phyloP scores from a whole-genome alignment of 2,113 vertebrate genomes.

The Oryzias celebensis region DNA sequence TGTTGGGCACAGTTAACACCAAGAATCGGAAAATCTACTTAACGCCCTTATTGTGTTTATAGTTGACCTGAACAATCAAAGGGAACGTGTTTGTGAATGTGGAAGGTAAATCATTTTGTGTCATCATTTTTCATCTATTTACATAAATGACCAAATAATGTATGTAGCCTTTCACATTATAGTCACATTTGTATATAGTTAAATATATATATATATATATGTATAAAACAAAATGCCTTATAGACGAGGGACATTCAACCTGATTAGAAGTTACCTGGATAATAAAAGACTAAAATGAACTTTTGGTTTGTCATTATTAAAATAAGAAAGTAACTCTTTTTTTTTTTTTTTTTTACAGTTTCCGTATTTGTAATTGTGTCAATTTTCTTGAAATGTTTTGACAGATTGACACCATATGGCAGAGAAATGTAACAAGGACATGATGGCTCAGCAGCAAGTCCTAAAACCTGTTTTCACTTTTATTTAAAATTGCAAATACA shows the following conservation, averaged over 20 bases:
- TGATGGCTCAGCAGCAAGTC: too few relatives aligned
- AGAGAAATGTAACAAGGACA: too few relatives aligned
- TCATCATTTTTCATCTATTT: slow-evolving; percentile 69
- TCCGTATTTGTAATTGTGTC: background rate
- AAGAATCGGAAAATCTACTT: slow-evolving; percentile 40
- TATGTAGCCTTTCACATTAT: slow-evolving; percentile 77
- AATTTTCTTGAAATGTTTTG: background rate
- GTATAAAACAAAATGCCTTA: slow-evolving; percentile 76
- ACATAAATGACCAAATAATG: slow-evolving; percentile 81
- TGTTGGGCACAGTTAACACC: slow-evolving; percentile 30
- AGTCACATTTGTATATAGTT: slow-evolving; percentile 72
- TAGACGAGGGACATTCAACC: slow-evolving; percentile 76
- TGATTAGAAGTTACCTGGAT: slow-evolving; percentile 75
- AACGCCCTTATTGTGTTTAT: slow-evolving; percentile 50
- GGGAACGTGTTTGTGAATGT: slow-evolving; percentile 50
- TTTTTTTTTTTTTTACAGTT: background rate
- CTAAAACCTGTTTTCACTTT: too few relatives aligned
- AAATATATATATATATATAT: slow-evolving; percentile 45
- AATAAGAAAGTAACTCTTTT: background rate
- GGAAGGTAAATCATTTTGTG: slow-evolving; percentile 61
- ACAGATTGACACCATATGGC: background rate
- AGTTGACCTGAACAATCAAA: slow-evolving; percentile 49
- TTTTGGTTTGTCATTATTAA: slow-evolving; percentile 31
- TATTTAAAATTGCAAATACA: too few relatives aligned
- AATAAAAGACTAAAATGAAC: slow-evolving; percentile 58